These are phyloP conservation scores for Ariolimax columbianus DNA, from an alignment of 2,888 invertebrate species.

Conservation along the genomic window DNA sequence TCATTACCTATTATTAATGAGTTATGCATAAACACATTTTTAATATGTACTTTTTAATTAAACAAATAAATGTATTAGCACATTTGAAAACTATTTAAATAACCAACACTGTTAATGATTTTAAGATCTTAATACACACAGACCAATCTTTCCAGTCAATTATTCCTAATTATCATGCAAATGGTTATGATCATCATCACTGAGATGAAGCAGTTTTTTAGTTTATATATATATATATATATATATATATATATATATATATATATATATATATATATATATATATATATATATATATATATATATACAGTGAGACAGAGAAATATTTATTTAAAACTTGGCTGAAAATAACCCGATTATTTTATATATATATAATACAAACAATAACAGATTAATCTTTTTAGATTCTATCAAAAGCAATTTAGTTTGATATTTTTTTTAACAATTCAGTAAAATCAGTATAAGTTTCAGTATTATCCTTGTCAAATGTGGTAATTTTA, in stretches of 20 bases:
- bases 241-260: conserved; percentile 11
- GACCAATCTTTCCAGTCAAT: too few relatives aligned
- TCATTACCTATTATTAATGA: not conserved
- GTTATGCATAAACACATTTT: not conserved
- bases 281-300: not conserved
- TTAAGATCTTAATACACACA: too few relatives aligned
- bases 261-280: conserved; percentile 1
- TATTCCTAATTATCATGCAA: not conserved
- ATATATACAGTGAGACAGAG: too few relatives aligned
- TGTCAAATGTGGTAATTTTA: not conserved
- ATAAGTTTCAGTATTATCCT: not conserved
- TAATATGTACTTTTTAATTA: not conserved
- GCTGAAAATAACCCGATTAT: too few relatives aligned
- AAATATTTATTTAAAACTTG: too few relatives aligned
- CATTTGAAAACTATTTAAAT: not conserved
- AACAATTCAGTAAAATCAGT: too few relatives aligned
- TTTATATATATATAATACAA: too few relatives aligned
- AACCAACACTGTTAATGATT: not conserved
- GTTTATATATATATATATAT: not conserved
- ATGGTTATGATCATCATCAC: not conserved
- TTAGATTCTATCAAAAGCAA: too few relatives aligned
- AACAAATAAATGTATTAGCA: not conserved
- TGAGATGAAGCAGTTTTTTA: not conserved
- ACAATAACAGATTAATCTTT: too few relatives aligned
- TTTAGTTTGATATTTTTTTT: too few relatives aligned